Evolutionary conservation across 2,888 invertebrate species (phyloP), one percentile per base, ranked within the genome.

Genomic region (Aplocera efformata): DNA sequence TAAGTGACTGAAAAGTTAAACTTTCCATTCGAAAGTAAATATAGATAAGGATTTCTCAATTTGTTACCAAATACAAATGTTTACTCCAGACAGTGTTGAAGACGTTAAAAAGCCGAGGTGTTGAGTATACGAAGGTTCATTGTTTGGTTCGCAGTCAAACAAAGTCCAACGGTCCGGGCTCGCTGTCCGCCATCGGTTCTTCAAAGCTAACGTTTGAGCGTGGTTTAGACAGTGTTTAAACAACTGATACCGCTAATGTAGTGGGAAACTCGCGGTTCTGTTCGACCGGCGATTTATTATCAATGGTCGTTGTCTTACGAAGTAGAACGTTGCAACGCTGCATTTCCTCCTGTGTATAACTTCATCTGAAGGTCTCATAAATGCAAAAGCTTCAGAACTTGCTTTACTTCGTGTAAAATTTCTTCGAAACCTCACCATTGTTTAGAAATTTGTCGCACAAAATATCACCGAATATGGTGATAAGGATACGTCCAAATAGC

Each of bases 91-190:
- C 70, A 66, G 68, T 62, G 72, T 63, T 58, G 63, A 73, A 74
- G 73, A 76, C 60, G 73, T 76, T 79, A 75, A 80, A 82, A 79
- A 75, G 67, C 61, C 58, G 62, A 79, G 75, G 81, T 81, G 82
- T 77, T 73, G 76, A 83, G 66, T 71, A 64, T 62, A 73, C 66
- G 68, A 63, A 66, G 67, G 72, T 60, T 63, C 65, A 76, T 83
- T 85, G 84, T 84, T 82, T 84, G 63, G 63, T 50, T 56, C 63
- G 50, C 54, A 63, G 72, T 76, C 72, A 76, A 80, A 82, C 79
- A 79, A 70, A 63, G 69, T 64, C 35, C 32, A 32, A 36, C 41
- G 27, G 31, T 35, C 26, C 36, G 32, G 40, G 29, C 17, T 63
- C 63, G 67, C 60, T 17, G 29, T 22, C 64, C 63, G 67, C 60